Evolutionary conservation across 2,888 invertebrate species (phyloP), one percentile per base, ranked within the genome.

Genomic region (Brachyptera risi): DNA sequence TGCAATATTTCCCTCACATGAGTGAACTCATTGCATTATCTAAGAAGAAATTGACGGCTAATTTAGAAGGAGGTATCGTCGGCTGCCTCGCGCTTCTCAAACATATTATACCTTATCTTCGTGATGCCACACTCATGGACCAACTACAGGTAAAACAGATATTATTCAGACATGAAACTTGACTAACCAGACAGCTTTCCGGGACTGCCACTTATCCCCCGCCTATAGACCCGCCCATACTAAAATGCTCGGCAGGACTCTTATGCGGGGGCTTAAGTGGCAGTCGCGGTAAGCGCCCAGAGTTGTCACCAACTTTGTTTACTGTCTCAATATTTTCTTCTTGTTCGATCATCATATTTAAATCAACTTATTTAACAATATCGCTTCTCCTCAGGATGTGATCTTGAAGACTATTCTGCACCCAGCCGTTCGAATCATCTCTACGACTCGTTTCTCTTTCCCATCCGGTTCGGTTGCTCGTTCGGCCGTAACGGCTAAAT

Each of bases 1-100:
- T 90, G 67, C 96, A 96, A 75, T 96, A 95, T 75, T 78, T 96
- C 65, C 92, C 94, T 0, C 93, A 94, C 72, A 88, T 92, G 78
- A 87, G 88, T 27, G 95, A 95, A 72, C 73, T 95, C 63, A 85
- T 93, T 51, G 85, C 87, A 1, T 81, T 91, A 15, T 92, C 92
- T 68, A 86, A 89, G 63, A 83, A 87, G 63, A 85, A 91, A 65
- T 76, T 96, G 66, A 93, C 93, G 0, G 77, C 84, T 2, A 90
- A 90, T 71, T 79, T 95, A 54, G 97, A 97, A 79, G 92, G 92
- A 17, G 94, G 92, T 2, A 80, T 94, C 4, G 86, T 95, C 38
- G 92, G 93, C 1, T 89, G 90, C 60, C 74, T 95, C 65, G 87
- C 90, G 63, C 78, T 95, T 35, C 73, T 95, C 54, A 88, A 90